phyloP scores from a whole-genome alignment of 2,888 invertebrate genomes.

The Euclidia mi region DNA sequence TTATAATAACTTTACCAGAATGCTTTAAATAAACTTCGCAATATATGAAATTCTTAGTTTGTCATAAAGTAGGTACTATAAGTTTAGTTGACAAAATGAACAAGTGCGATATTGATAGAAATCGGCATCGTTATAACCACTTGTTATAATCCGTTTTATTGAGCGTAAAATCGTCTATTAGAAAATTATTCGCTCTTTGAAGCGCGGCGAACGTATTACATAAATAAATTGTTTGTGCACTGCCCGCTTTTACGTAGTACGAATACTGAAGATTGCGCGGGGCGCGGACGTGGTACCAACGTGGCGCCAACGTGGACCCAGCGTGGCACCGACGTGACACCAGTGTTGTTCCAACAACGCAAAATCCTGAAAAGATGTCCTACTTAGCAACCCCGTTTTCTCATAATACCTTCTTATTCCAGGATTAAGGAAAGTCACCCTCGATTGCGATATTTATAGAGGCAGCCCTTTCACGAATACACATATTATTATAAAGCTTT shows the following conservation, averaged over 20 bases:
- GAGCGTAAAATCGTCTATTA: slow-evolving; percentile 37
- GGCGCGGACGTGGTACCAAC: slow-evolving; percentile 22
- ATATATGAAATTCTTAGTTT: too few relatives aligned
- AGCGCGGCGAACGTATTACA: slow-evolving; percentile 29
- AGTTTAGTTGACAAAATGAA: too few relatives aligned
- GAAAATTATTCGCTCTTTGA: slow-evolving; percentile 34
- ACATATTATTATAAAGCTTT: background rate
- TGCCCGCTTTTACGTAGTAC: slow-evolving; percentile 49
- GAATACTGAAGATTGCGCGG: slow-evolving; percentile 18
- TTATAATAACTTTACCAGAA: too few relatives aligned
- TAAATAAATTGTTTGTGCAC: slow-evolving; percentile 46
- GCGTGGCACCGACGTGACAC: too few relatives aligned
- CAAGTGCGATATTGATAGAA: too few relatives aligned
- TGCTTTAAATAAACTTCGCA: too few relatives aligned
- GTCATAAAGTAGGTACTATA: too few relatives aligned
- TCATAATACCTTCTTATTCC: slow-evolving; percentile 12
- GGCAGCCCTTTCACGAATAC: background rate
- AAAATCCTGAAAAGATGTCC: slow-evolving; percentile 2
- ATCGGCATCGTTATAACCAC: too few relatives aligned
- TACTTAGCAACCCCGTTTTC: slow-evolving; percentile 6
- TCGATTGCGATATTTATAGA: slow-evolving; percentile 5
- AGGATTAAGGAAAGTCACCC: slow-evolving; percentile 5
- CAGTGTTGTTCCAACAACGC: too few relatives aligned
- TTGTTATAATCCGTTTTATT: slow-evolving; percentile 13
- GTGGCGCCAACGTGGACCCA: too few relatives aligned